Evolutionary conservation across 2,113 vertebrate species (phyloP).

Genomic region (Phyllostomus discolor): DNA sequence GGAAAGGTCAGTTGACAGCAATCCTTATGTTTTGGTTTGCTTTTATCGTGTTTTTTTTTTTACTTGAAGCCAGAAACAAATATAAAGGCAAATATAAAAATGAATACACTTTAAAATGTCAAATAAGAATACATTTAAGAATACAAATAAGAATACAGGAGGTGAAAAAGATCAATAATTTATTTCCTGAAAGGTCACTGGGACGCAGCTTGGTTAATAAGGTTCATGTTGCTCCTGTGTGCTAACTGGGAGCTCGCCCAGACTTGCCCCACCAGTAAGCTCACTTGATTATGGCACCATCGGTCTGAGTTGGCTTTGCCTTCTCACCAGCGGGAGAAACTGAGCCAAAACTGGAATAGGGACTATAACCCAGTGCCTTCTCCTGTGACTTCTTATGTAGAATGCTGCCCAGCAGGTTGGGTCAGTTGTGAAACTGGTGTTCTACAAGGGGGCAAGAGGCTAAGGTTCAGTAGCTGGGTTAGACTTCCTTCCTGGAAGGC

Average conservation of each 20-base stretch:
- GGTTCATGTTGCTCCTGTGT: not conserved
- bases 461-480: not conserved
- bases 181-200: not conserved
- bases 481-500: not conserved
- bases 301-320: not conserved
- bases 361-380: not conserved
- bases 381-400: not conserved
- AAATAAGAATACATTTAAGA: not conserved
- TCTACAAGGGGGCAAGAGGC: no score
- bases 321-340: not conserved
- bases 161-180: not conserved
- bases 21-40: not conserved
- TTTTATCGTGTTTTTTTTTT: not conserved
- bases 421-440: not conserved
- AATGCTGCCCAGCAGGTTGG: not conserved
- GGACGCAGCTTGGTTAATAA: not conserved
- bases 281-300: not conserved
- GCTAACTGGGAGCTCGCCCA: not conserved
- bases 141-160: not conserved
- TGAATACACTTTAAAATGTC: not conserved
- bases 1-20: not conserved
- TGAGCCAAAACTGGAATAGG: not conserved
- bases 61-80: not conserved
- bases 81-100: not conserved
- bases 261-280: not conserved